A percentile compares a stretch with the other conserved stretches of the same genome.
Evolutionary conservation across 2,797 vertebrate genomes (phyloP).

Genomic region (Argentina silus): DNA sequence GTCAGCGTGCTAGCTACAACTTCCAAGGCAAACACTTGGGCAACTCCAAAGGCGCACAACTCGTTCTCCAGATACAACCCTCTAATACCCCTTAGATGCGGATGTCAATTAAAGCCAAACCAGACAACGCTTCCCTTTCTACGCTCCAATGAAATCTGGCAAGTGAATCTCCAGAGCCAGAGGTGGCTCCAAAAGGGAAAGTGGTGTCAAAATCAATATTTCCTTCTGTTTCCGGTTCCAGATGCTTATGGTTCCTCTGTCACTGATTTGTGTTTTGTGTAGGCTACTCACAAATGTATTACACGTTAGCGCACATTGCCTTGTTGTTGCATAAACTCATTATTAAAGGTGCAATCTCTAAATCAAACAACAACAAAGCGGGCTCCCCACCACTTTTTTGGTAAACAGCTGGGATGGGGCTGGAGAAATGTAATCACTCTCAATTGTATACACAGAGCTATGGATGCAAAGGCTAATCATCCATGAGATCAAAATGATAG

Average conservation of each 20-base stretch:
- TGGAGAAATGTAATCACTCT: too few species aligned
- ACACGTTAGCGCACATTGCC: too few species aligned
- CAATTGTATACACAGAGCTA: too few species aligned
- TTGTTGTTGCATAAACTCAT: too few species aligned
- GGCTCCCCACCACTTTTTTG: too few species aligned
- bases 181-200: not conserved
- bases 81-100: not conserved
- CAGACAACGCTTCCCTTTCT: not conserved
- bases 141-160: not conserved
- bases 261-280: not conserved
- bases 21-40: slow-evolving; percentile 34
- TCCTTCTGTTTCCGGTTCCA: slow-evolving; percentile 51
- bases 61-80: slow-evolving; percentile 7
- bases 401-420: too few species aligned
- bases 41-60: slow-evolving; percentile 26
- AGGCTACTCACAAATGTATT: too few species aligned
- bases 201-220: not conserved
- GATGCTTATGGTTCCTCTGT: slow-evolving; percentile 35
- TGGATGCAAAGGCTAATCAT: too few species aligned
- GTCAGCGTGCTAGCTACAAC: slow-evolving; percentile 15
- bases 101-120: not conserved
- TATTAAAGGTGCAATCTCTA: too few species aligned
- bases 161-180: not conserved
- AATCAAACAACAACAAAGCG: too few species aligned
- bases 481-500: too few species aligned